A percentile compares a stretch with the other conserved stretches of the same genome.
These are phyloP conservation scores for Nysson spinosus DNA, from an alignment of 2,888 invertebrate species.

Conservation along the genomic window DNA sequence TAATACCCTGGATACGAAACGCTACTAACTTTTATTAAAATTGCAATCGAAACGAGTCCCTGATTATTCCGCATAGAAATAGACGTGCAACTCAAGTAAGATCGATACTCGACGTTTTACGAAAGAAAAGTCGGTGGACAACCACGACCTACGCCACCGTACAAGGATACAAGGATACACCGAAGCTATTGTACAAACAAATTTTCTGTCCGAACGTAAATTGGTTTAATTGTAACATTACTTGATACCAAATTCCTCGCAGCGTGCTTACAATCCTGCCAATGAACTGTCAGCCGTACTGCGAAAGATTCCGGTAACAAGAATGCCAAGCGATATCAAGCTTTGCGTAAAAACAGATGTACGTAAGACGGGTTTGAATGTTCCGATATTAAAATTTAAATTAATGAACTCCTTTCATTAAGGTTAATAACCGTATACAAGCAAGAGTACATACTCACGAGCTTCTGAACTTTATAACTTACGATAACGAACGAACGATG, in stretches of 20 bases:
- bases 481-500: no score
- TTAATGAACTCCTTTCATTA: no score
- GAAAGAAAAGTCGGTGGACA: constrained; percentile 6
- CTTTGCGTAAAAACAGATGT: constrained; percentile 20
- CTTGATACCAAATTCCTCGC: constrained; percentile 52
- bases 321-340: constrained; percentile 25
- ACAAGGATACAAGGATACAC: constrained; percentile 34
- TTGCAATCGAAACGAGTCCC: constrained; percentile 2
- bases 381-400: not conserved
- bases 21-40: not conserved
- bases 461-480: no score
- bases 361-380: not conserved
- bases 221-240: constrained; percentile 58
- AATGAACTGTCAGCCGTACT: constrained; percentile 58
- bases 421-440: no score
- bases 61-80: no score
- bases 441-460: no score
- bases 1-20: constrained; percentile 31
- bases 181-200: constrained; percentile 25
- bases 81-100: not conserved
- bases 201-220: constrained; percentile 55
- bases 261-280: constrained; percentile 50
- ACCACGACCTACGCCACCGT: constrained; percentile 52
- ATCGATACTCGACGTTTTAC: constrained; percentile 9
- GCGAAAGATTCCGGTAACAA: constrained; percentile 39